Evolutionary conservation across 2,888 invertebrate genomes (phyloP).

Genomic region (Osmoderma eremita): DNA sequence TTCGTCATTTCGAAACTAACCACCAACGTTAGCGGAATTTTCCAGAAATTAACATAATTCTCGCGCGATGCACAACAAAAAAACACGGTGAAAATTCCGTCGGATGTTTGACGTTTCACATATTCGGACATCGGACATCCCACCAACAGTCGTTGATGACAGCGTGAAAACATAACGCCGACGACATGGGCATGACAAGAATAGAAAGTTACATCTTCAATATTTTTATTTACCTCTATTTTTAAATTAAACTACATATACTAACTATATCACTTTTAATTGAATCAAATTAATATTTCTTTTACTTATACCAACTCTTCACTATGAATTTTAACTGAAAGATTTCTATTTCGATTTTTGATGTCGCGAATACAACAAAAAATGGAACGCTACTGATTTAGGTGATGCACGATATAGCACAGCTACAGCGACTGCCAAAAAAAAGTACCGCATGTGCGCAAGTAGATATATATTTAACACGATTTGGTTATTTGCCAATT

Average conservation of each 20-base stretch:
- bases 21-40: conserved; percentile 23
- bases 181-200: neutral
- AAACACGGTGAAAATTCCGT: conserved; percentile 25
- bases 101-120: conserved; percentile 32
- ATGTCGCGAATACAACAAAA: neutral
- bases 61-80: conserved; percentile 20
- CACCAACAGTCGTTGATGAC: conserved; percentile 25
- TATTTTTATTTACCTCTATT: no score
- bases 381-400: conserved; percentile 8
- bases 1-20: conserved; percentile 5
- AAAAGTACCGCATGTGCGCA: conserved; percentile 1
- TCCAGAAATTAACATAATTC: conserved; percentile 25
- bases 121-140: conserved; percentile 25
- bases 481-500: no score
- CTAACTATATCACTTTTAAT: no score
- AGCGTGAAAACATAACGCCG: conserved; percentile 26
- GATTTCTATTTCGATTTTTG: no score
- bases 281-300: no score
- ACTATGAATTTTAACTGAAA: no score
- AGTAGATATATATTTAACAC: no score
- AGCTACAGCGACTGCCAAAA: conserved; percentile 16
- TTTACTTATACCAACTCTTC: no score
- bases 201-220: no score
- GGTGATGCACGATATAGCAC: neutral
- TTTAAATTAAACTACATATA: no score